Evolutionary conservation across 2,797 vertebrate species (phyloP), one percentile per base, ranked within the genome.

Genomic region (Crenichthys baileyi): DNA sequence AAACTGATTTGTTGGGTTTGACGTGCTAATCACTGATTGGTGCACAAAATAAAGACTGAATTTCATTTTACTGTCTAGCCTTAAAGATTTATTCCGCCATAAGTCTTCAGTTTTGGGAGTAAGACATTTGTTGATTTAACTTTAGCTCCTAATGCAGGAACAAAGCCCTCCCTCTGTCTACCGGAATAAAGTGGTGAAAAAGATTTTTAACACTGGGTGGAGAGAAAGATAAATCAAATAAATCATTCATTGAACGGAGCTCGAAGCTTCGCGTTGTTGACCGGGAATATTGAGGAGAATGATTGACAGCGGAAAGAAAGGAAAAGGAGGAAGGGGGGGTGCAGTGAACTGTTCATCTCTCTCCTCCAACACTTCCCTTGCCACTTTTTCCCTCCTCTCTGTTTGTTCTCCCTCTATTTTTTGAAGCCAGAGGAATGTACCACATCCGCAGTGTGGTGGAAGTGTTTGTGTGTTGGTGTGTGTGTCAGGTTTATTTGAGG

Each of bases 401-500:
- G 36, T 92, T 91, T 92, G 80, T 89, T 90, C 65, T 65, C 39
- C 29, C 20, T 84, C 58, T 74, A 71, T 46, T 70, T 70, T 61
- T 80, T 85, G 76, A 53, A 90, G 84, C 89, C 77, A 85, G 74
- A 91, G 92, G 90, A 94, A 95, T 93, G 90, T 90, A 87, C 88
- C 92, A 92, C 91, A 93, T 93, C 88, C 39, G 58, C 87, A 85
- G 77, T 90, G 78, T 87, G 87, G 77, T 87, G 83, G 63, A 75
- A 36, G 79, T 15, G 41, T 60, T 70, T 76, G 70, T 73, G 70
- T 72, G 63, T 74, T 58, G 55, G 78, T 78, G 76, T 83, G 65
- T 60, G 73, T 78, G 78, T 80, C 39, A 65, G 68, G 56, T 85
- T 87, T 82, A 67, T 83, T 46, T 83, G 82, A 70, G 80, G 63